Evolutionary conservation across 2,113 vertebrate genomes (phyloP), one percentile per base, ranked within the genome.

Genomic region (Eleginops maclovinus): DNA sequence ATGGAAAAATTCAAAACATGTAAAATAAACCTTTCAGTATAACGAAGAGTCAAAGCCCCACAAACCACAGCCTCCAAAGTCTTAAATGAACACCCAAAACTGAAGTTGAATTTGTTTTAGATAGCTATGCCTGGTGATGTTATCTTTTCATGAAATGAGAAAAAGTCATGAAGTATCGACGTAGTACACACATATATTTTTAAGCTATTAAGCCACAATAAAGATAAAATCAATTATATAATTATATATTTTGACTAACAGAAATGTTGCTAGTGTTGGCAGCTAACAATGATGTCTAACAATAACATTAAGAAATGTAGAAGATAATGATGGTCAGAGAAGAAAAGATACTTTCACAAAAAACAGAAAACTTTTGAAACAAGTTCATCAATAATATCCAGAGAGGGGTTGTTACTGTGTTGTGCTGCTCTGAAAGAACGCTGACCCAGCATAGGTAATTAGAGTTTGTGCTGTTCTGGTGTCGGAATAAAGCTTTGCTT

Each of bases 361-460:
- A 51, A 24, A 47, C 16, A 40, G 11, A 71, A 58, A 75, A 58
- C 43, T 19, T 78, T 56, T 54, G 26, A 70, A 74, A 58, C 54
- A 75, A 68, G 19, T 14, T 22, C 19, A 70, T 54, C 36, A 83
- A 85, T 64, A 63, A 69, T 50, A 82, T 67, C 24, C 49, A 56
- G 50, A 79, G 64, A 59, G 46, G 28, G 77, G 62, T 72, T 47
- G 51, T 75, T 81, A 43, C 49, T 87, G 69, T 90, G 77, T 72
- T 60, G 36, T 79, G 31, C 60, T 50, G 31, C 36, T 8, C 53
- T 66, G 80, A 9, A 46, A 75, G 75, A 87, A 83, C 0, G 81
- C 88, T 87, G 88, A 93, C 71, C 72, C 55, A 86, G 82, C 82
- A 77, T 63, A 85, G 69, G 77, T 92, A 88, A 93, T 91, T 86